Conservation (phyloP, 1,140 invertebrate genomes). For the Pseudoatta argentina region DNA sequence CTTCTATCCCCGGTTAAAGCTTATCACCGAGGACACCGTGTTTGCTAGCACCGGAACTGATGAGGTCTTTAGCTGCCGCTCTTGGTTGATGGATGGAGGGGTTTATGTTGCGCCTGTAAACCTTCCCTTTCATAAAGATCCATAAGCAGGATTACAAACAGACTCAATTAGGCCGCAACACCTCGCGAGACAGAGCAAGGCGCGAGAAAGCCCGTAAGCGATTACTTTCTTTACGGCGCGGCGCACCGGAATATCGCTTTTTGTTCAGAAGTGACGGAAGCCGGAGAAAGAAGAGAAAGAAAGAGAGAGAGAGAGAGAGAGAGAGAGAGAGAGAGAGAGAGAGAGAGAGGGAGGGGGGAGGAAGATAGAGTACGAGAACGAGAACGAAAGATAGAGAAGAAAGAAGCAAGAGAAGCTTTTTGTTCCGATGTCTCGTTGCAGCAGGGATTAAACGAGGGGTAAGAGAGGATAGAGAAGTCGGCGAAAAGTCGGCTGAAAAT, state of each 20-base stretch:
- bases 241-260: constrained; percentile 26
- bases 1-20: constrained; percentile 60
- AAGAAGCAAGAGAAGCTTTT: constrained; percentile 23
- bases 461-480: constrained; percentile 16
- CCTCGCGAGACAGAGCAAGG: constrained; percentile 52
- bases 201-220: constrained; percentile 64
- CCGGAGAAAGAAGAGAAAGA: constrained; percentile 15
- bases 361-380: neutral
- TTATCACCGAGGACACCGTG: constrained; percentile 74
- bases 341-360: neutral
- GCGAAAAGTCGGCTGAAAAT: constrained; percentile 61
- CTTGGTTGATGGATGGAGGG: constrained; percentile 78
- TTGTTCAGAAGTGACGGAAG: constrained; percentile 52
- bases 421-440: constrained; percentile 48
- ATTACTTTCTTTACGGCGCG: constrained; percentile 69
- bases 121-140: constrained; percentile 78
- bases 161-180: constrained; percentile 78
- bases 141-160: constrained; percentile 79
- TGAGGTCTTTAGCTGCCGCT: constrained; percentile 79
- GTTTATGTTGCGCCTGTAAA: constrained; percentile 78
- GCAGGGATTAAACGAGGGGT: constrained; percentile 17
- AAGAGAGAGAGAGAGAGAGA: neutral
- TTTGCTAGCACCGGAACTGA: constrained; percentile 77
- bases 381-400: neutral
- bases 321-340: too few species aligned